Evolutionary conservation across 1,140 invertebrate species (phyloP).

Genomic region (Drosophila jambulina): DNA sequence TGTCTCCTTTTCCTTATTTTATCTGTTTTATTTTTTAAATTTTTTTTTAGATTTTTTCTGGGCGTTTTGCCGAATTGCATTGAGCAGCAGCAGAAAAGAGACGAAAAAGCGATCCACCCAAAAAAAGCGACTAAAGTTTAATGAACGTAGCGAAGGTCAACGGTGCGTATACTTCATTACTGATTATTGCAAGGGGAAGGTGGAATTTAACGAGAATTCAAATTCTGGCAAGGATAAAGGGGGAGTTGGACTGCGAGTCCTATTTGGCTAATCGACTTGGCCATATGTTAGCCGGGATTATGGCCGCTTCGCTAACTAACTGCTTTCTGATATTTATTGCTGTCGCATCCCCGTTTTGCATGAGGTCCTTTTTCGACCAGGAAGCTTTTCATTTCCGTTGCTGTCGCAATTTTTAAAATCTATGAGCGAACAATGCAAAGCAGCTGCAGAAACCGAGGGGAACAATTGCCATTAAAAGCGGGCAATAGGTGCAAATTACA

Average conservation of each 20-base stretch:
- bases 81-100: conserved; percentile 16
- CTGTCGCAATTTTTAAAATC: conserved; percentile 81
- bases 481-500: conserved; percentile 79
- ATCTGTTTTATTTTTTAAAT: background rate
- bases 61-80: conserved; percentile 60
- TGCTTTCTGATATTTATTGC: conserved; percentile 69
- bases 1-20: background rate
- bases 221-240: background rate
- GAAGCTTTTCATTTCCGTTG: conserved; percentile 79
- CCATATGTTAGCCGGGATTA: conserved; percentile 78
- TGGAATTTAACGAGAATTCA: background rate
- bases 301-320: conserved; percentile 33
- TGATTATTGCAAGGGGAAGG: conserved; percentile 18
- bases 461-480: conserved; percentile 71
- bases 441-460: conserved; percentile 14
- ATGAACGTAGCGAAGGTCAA: conserved; percentile 66
- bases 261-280: conserved; percentile 59
- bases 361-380: conserved; percentile 35
- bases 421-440: conserved; percentile 79
- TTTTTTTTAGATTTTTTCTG: conserved; percentile 69
- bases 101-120: conserved; percentile 20
- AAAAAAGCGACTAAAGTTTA: conserved; percentile 36
- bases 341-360: conserved; percentile 38
- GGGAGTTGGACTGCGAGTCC: background rate
- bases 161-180: conserved; percentile 61